These are phyloP conservation scores for Rhodophaea formosa DNA, from an alignment of 2,888 invertebrate genomes.

Conservation along the genomic window DNA sequence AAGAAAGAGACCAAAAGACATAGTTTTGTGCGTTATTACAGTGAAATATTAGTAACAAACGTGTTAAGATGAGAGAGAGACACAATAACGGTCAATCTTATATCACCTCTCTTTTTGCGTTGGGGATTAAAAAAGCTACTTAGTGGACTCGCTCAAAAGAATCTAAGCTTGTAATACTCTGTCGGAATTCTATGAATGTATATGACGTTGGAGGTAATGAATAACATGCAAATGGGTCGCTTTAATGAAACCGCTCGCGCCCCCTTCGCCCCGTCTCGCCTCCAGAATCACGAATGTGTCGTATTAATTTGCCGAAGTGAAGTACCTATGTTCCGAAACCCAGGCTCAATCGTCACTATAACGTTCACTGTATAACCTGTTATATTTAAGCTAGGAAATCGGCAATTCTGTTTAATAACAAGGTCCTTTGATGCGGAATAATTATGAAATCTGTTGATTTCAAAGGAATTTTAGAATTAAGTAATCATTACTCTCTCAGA, in stretches of 20 bases:
- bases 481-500: no score
- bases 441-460: no score
- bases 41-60: no score
- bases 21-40: no score
- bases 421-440: no score
- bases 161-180: not conserved
- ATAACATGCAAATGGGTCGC: constrained; percentile 65
- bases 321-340: not conserved
- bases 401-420: no score
- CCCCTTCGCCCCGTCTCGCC: not conserved
- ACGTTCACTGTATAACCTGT: not conserved
- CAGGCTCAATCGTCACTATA: not conserved
- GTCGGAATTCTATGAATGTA: constrained; percentile 10
- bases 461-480: no score
- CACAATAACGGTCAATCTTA: no score
- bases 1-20: no score
- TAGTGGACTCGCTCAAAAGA: not conserved
- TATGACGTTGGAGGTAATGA: constrained; percentile 47
- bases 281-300: constrained; percentile 8
- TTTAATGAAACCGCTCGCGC: constrained; percentile 57
- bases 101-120: not conserved
- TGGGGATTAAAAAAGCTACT: not conserved
- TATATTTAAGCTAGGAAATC: no score
- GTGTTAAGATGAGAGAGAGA: no score
- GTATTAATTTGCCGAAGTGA: constrained; percentile 5